A percentile compares a stretch with the other conserved stretches of the same genome.
Evolutionary conservation across 2,797 vertebrate genomes (phyloP).

Genomic region (Gymnocypris eckloni): DNA sequence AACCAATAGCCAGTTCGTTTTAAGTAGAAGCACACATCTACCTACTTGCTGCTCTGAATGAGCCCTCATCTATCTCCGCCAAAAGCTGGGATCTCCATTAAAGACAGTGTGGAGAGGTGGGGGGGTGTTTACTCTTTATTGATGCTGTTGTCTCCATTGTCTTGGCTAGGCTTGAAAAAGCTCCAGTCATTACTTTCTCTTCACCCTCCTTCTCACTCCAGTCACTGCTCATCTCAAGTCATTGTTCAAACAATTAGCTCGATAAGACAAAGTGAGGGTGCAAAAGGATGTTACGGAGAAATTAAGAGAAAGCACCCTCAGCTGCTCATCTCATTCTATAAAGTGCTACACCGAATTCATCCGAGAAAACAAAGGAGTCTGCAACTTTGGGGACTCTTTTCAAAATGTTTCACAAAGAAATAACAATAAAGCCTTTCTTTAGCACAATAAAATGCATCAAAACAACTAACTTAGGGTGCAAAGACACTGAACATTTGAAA

Average conservation of each 20-base stretch:
- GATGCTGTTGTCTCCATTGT: slow-evolving; percentile 75
- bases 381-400: slow-evolving; percentile 1
- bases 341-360: slow-evolving; percentile 6
- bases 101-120: slow-evolving; percentile 70
- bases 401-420: slow-evolving; percentile 21
- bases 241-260: slow-evolving; percentile 70
- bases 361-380: slow-evolving; percentile 19
- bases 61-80: slow-evolving; percentile 76
- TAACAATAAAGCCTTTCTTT: neutral
- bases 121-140: slow-evolving; percentile 76
- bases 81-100: slow-evolving; percentile 81
- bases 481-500: slow-evolving; percentile 30
- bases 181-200: slow-evolving; percentile 74
- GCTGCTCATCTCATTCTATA: slow-evolving; percentile 35
- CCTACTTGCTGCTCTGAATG: slow-evolving; percentile 68
- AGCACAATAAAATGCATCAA: slow-evolving; percentile 2
- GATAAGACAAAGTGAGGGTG: slow-evolving; percentile 52
- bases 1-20: slow-evolving; percentile 72
- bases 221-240: slow-evolving; percentile 68
- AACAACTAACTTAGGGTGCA: neutral
- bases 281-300: slow-evolving; percentile 33
- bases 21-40: slow-evolving; percentile 80
- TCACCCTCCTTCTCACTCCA: slow-evolving; percentile 60
- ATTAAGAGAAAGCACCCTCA: slow-evolving; percentile 36
- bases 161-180: slow-evolving; percentile 65